A percentile compares a stretch with the other conserved stretches of the same genome.
phyloP scores from a whole-genome alignment of 1,140 invertebrate genomes.

The Drosophila trapezifrons region DNA sequence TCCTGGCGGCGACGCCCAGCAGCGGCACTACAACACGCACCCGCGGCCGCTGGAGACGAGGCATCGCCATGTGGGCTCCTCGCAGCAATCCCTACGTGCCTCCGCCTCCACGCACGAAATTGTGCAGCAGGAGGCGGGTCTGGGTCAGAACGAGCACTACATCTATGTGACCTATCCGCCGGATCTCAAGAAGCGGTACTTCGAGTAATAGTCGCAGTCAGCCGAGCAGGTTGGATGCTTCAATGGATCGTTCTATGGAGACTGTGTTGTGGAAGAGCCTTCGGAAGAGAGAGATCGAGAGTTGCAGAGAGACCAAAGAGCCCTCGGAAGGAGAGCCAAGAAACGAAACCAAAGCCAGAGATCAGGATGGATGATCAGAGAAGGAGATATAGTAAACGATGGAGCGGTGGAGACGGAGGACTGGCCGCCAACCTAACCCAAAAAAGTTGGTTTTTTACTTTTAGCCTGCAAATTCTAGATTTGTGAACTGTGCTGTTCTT shows the following conservation, averaged over 20 bases:
- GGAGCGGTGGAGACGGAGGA: conserved; percentile 24
- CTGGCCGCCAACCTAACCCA: conserved; percentile 37
- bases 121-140: conserved; percentile 74
- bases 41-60: conserved; percentile 75
- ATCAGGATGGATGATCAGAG: conserved; percentile 15
- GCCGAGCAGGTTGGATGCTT: conserved; percentile 3
- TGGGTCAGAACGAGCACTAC: conserved; percentile 88
- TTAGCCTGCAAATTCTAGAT: conserved; percentile 80
- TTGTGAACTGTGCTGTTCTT: conserved; percentile 81
- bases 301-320: conserved; percentile 50
- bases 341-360: conserved; percentile 27
- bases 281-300: background rate
- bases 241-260: conserved; percentile 20
- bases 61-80: conserved; percentile 76
- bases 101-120: conserved; percentile 80
- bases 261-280: conserved; percentile 23
- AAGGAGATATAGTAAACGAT: conserved; percentile 6
- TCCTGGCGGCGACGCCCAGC: conserved; percentile 39
- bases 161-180: conserved; percentile 94
- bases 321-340: conserved; percentile 27
- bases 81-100: conserved; percentile 77
- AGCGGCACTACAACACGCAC: conserved; percentile 76
- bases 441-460: conserved; percentile 55
- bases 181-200: conserved; percentile 90
- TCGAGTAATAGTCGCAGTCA: conserved; percentile 84